A percentile compares a stretch with the other conserved stretches of the same genome.
phyloP scores from a whole-genome alignment of 2,888 invertebrate genomes.

The Pachliopta kotzebuea region DNA sequence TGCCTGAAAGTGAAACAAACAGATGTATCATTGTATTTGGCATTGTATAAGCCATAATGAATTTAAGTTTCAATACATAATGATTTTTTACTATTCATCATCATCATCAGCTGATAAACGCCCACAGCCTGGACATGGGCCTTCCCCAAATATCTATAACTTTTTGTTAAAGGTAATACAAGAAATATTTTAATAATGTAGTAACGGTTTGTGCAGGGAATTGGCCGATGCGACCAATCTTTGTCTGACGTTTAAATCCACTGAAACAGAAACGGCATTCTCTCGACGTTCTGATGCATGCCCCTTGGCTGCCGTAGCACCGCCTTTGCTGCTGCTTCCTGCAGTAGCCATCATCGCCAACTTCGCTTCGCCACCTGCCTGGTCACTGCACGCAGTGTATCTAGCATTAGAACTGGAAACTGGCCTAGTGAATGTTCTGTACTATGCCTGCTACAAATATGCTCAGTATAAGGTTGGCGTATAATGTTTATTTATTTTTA shows the following conservation, averaged over 20 bases:
- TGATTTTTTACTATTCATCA: no score
- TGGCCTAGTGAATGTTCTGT: conserved; percentile 58
- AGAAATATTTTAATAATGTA: not conserved
- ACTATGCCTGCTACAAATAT: conserved; percentile 58
- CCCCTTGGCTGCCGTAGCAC: conserved; percentile 59
- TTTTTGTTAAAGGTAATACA: not conserved
- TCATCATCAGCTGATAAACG: no score
- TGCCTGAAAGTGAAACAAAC: not conserved
- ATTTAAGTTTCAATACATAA: no score
- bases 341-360: conserved; percentile 60
- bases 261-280: conserved; percentile 58
- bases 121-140: no score
- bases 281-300: conserved; percentile 56
- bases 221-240: conserved; percentile 65
- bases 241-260: conserved; percentile 64
- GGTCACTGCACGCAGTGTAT: conserved; percentile 59
- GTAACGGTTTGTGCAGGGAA: conserved; percentile 53
- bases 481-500: not conserved
- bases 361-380: conserved; percentile 61
- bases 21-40: no score
- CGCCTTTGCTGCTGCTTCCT: conserved; percentile 69
- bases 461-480: conserved; percentile 56
- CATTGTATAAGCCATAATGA: no score
- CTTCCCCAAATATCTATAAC: no score
- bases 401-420: conserved; percentile 59